phyloP scores from a whole-genome alignment of 2,888 invertebrate genomes.

The Phrixothrix hirtus region DNA sequence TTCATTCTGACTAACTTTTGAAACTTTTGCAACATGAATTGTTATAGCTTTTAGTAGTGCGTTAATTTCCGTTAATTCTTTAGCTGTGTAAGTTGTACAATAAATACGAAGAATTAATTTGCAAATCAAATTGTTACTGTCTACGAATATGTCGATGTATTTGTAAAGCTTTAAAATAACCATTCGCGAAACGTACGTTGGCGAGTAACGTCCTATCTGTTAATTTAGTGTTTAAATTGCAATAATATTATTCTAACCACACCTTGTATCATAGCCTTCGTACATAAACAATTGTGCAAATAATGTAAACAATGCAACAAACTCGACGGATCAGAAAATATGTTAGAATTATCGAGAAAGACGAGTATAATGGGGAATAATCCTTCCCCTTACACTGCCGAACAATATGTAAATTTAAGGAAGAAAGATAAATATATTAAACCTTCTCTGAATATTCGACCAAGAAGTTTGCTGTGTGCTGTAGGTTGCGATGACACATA shows the following conservation, averaged over 20 bases:
- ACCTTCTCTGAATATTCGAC: conserved; percentile 43
- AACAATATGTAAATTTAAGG: conserved; percentile 42
- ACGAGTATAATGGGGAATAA: conserved; percentile 41
- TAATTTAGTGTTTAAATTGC: too few relatives aligned
- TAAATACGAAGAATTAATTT: conserved; percentile 21
- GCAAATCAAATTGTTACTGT: conserved; percentile 27
- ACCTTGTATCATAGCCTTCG: not conserved
- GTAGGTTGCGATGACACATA: conserved; percentile 46
- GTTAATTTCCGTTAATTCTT: conserved; percentile 7
- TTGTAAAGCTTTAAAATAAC: conserved; percentile 14
- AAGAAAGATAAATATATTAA: conserved; percentile 44
- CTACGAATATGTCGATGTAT: conserved; percentile 12
- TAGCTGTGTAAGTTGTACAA: conserved; percentile 15
- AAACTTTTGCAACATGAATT: conserved; percentile 12
- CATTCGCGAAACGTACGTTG: conserved; percentile 13
- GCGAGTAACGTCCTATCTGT: too few relatives aligned
- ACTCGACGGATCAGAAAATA: conserved; percentile 13
- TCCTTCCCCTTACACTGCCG: conserved; percentile 37
- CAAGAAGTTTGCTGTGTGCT: conserved; percentile 51
- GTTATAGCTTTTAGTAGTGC: conserved; percentile 1
- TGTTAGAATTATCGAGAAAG: conserved; percentile 47
- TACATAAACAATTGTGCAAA: too few relatives aligned
- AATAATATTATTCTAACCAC: conserved; percentile 17
- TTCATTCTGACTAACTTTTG: not conserved
- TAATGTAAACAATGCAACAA: too few relatives aligned